Conservation (phyloP, 2,113 vertebrate genomes). For the Sapajus apella region DNA sequence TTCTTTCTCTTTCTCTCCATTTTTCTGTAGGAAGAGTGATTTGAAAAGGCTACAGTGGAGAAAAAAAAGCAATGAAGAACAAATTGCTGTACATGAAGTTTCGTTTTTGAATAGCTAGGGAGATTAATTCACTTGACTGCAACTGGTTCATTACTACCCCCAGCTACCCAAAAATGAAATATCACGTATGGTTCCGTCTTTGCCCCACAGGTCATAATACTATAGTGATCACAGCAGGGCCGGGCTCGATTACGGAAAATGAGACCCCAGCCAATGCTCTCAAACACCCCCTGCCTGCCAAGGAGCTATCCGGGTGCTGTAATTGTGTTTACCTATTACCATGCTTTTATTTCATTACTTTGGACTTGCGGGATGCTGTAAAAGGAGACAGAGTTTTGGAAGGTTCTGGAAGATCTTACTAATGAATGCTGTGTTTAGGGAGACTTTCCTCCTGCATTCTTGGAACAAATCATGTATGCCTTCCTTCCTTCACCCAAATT, state of each 20-base stretch:
- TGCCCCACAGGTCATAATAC: slow-evolving; percentile 67
- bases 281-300: neutral
- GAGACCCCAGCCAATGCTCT: slow-evolving; percentile 58
- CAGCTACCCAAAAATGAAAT: slow-evolving; percentile 79
- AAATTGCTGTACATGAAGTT: slow-evolving; percentile 79
- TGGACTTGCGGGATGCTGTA: slow-evolving; percentile 50
- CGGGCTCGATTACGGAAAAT: slow-evolving; percentile 65
- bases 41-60: slow-evolving; percentile 71
- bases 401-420: slow-evolving; percentile 62
- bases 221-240: slow-evolving; percentile 74
- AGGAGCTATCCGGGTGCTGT: slow-evolving; percentile 65
- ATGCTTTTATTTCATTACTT: slow-evolving; percentile 67
- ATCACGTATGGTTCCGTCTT: slow-evolving; percentile 49
- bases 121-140: slow-evolving; percentile 84
- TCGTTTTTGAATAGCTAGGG: slow-evolving; percentile 78
- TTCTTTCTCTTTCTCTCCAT: slow-evolving; percentile 80
- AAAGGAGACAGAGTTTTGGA: slow-evolving; percentile 63
- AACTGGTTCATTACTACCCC: slow-evolving; percentile 81
- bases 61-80: slow-evolving; percentile 76
- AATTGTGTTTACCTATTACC: slow-evolving; percentile 73
- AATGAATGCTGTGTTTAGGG: slow-evolving; percentile 22
- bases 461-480: neutral
- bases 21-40: slow-evolving; percentile 81
- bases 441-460: slow-evolving; percentile 24
- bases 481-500: slow-evolving; percentile 11